Evolutionary conservation across 37 sponge, comb jelly and placozoan species (phyloP), one percentile per base, ranked within the genome.

Genomic region (Theonella swinhoei): DNA sequence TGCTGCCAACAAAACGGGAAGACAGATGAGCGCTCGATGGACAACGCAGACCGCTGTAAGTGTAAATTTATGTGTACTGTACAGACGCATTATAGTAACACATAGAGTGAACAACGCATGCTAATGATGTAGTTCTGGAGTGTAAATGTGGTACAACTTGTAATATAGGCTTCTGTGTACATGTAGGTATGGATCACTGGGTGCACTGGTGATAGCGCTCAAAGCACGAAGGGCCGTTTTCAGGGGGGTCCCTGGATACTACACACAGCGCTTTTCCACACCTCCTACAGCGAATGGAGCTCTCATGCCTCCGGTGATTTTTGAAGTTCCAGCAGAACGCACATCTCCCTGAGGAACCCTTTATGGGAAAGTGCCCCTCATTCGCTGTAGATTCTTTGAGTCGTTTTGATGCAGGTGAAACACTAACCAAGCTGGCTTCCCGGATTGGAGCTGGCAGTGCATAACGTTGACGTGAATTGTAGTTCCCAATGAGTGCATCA

Each of bases 401-500:
- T n/a, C n/a, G n/a, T n/a, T n/a, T n/a, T 28, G 24, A 28, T 63
- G 64, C 64, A 63, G 64, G 64, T n/a, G 64, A 63, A 63, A 28
- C 26, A 28, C 24, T 28, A 2, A 28, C 26, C 3, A 28, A 28
- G 24, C 26, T 28, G 24, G 64, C 64, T 28, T 63, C 64, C 24
- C 26, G 64, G 8, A 63, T 2, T 2, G 64, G 26, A 28, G 64
- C 7, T 63, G 64, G 64, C 3, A 63, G 64, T 9, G 64, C 64
- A 63, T 63, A 63, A 5, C 76, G 60, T 47, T 76, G 30, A 28
- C 76, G 0, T 9, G 61, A 60, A 17, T 47, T 76, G 61, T 76
- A 76, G 76, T 76, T 34, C 1, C 76, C 76, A 19, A 76, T 76
- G 8, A 76, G 76, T 31, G 25, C 60, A 25, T 76, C 19, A 1